Conservation (phyloP, 1,140 invertebrate genomes). For the Magallana gigas region DNA sequence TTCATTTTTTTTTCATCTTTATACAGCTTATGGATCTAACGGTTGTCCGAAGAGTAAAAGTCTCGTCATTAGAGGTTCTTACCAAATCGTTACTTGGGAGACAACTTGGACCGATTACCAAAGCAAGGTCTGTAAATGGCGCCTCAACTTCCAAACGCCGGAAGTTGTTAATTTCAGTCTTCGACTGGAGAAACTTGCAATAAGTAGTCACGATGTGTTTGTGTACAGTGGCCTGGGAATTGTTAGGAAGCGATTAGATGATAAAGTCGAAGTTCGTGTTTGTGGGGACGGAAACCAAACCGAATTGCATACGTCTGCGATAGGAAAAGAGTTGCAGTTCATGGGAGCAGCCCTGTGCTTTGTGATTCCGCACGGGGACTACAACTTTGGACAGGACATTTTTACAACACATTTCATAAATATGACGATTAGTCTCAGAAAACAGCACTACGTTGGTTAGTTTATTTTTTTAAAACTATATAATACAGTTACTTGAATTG, state of each 20-base stretch:
- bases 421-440: background rate
- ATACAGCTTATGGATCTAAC: background rate
- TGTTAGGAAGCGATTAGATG: background rate
- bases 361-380: background rate
- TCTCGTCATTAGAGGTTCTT: background rate
- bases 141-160: background rate
- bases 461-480: too few relatives aligned
- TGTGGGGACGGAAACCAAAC: background rate
- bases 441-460: too few relatives aligned
- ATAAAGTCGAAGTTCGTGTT: background rate
- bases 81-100: background rate
- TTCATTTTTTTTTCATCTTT: background rate
- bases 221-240: background rate
- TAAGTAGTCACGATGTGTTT: background rate
- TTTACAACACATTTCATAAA: background rate
- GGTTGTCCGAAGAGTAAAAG: background rate
- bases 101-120: constrained; percentile 2
- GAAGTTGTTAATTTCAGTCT: background rate
- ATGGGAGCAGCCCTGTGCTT: background rate
- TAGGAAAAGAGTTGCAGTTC: background rate
- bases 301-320: background rate
- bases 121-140: background rate
- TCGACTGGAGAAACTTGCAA: background rate
- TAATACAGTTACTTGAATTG: too few relatives aligned
- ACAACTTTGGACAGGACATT: constrained; percentile 19